These are phyloP conservation scores for Epizoanthus scotinus DNA, from an alignment of 92 coral and sea anemone genomes.

Conservation along the genomic window DNA sequence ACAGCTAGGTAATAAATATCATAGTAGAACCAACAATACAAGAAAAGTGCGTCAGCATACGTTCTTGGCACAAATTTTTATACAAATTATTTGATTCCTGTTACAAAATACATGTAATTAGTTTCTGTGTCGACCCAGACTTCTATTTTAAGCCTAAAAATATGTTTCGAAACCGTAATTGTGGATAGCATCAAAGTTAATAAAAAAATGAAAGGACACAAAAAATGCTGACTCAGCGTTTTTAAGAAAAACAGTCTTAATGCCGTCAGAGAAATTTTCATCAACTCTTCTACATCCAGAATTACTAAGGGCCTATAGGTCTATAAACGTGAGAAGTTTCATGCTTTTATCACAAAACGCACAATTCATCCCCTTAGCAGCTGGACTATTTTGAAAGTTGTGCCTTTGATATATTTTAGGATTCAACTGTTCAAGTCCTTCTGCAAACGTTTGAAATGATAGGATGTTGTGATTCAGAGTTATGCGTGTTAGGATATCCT, in stretches of 20 bases:
- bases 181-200: background rate
- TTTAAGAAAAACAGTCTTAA: background rate
- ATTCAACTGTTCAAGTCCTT: too few relatives aligned
- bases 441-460: too few relatives aligned
- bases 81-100: too few relatives aligned
- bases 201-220: background rate
- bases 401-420: too few relatives aligned
- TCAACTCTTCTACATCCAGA: background rate
- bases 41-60: too few relatives aligned
- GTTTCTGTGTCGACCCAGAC: too few relatives aligned
- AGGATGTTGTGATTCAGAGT: too few relatives aligned
- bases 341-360: slow-evolving; percentile 11
- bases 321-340: slow-evolving; percentile 4
- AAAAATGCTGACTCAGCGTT: slow-evolving; percentile 5
- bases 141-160: background rate
- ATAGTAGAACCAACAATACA: too few relatives aligned
- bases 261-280: slow-evolving; percentile 3
- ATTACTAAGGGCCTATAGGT: slow-evolving; percentile 1
- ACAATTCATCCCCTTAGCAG: background rate
- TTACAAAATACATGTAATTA: too few relatives aligned
- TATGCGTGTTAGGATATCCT: too few relatives aligned
- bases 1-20: too few relatives aligned
- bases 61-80: too few relatives aligned
- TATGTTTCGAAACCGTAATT: background rate
- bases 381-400: background rate